These are phyloP conservation scores for Ianthella basta DNA, from an alignment of 37 sponge, comb jelly and placozoan species.

Conservation along the genomic window DNA sequence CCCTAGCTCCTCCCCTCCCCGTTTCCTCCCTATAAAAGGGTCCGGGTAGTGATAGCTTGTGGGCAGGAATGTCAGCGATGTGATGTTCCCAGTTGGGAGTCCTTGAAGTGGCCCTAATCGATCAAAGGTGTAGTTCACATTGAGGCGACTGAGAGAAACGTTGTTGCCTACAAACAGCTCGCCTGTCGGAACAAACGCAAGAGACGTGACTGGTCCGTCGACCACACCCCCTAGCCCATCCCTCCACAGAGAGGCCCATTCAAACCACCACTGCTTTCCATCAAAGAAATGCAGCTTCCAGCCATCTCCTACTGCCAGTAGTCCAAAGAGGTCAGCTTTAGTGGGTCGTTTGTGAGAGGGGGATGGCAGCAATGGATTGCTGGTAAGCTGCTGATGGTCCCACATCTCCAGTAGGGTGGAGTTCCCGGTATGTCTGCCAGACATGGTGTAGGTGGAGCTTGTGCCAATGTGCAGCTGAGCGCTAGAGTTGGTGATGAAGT, in stretches of 20 bases:
- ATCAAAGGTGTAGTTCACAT: conserved; percentile 77
- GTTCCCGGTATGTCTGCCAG: neutral
- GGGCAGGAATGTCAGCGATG: conserved; percentile 36
- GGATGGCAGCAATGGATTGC: neutral
- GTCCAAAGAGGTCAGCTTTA: conserved; percentile 42
- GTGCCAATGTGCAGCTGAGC: neutral
- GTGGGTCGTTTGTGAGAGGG: neutral
- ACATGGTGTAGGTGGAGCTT: neutral
- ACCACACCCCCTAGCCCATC: conserved; percentile 77
- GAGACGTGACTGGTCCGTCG: conserved; percentile 69
- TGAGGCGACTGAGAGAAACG: conserved; percentile 66
- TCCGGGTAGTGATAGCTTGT: conserved; percentile 36
- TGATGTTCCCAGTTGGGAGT: conserved; percentile 64
- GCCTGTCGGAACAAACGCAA: conserved; percentile 67
- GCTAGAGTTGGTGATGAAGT: neutral
- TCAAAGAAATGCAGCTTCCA: conserved; percentile 69
- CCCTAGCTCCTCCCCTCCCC: neutral
- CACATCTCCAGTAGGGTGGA: neutral
- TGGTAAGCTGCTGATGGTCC: neutral
- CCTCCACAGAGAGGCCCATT: conserved; percentile 78
- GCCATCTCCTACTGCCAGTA: conserved; percentile 64
- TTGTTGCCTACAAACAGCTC: conserved; percentile 75
- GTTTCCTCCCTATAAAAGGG: conserved; percentile 3
- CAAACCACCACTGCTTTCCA: conserved; percentile 79
- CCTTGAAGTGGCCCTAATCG: conserved; percentile 79